phyloP scores from a whole-genome alignment of 1,140 invertebrate species.

The Lucilia cuprina region DNA sequence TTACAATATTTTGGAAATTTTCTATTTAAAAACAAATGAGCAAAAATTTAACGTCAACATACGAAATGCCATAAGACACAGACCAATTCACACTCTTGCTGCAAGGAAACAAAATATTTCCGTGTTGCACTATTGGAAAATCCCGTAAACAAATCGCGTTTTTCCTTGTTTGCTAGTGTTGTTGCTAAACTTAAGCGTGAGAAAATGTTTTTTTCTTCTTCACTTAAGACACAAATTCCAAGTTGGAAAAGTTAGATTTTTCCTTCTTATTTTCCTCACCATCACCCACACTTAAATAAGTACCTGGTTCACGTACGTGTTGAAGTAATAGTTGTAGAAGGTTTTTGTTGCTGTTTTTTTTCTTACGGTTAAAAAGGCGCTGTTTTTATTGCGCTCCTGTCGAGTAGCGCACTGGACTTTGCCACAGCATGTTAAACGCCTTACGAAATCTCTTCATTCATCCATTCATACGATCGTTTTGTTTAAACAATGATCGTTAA shows the following conservation, averaged over 20 bases:
- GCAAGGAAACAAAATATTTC: background rate
- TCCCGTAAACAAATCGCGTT: constrained; percentile 11
- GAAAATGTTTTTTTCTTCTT: background rate
- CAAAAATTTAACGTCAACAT: constrained; percentile 20
- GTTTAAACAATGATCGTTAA: constrained; percentile 31
- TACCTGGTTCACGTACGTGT: background rate
- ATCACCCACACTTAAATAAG: background rate
- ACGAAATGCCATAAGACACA: background rate
- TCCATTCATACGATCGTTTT: background rate
- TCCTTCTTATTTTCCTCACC: background rate
- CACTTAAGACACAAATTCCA: background rate
- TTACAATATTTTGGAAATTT: constrained; percentile 18
- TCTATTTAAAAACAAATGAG: constrained; percentile 12
- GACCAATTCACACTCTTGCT: background rate
- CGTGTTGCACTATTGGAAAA: constrained; percentile 33
- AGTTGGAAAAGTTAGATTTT: constrained; percentile 17
- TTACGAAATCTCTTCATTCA: constrained; percentile 22
- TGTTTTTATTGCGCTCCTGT: constrained; percentile 35
- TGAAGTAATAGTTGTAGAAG: too few species aligned
- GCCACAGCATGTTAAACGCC: constrained; percentile 28
- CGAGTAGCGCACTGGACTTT: constrained; percentile 1
- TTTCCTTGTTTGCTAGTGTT: background rate
- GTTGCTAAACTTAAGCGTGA: background rate
- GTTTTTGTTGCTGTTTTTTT: background rate
- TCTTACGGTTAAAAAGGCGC: constrained; percentile 10